A percentile compares a stretch with the other conserved stretches of the same genome.
These are phyloP conservation scores for Dolichoris vasculosae DNA, from an alignment of 1,140 invertebrate genomes.

Conservation along the genomic window DNA sequence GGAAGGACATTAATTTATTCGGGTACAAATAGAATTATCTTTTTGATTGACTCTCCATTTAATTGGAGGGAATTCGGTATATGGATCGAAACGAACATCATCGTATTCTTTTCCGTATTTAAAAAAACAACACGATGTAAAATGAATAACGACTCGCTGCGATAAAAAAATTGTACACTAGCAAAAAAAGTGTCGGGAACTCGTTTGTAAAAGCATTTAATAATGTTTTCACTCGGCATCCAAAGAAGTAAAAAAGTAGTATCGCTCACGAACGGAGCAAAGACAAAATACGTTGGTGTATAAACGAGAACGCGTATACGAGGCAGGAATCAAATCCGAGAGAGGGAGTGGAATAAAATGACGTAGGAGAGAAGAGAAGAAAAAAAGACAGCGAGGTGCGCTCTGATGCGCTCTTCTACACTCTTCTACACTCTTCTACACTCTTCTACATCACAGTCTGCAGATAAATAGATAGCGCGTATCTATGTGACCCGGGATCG, in stretches of 20 bases:
- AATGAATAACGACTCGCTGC: too few species aligned
- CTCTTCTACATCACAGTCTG: slow-evolving; percentile 55
- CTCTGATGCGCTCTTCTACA: too few species aligned
- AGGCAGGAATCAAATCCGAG: not conserved
- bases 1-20: too few species aligned
- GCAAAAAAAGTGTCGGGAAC: not conserved
- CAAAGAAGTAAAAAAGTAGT: not conserved
- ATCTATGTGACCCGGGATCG: slow-evolving; percentile 32
- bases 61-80: too few species aligned
- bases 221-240: not conserved
- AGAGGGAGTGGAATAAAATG: not conserved
- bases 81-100: too few species aligned
- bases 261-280: not conserved
- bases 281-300: not conserved
- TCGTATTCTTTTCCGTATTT: too few species aligned
- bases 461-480: slow-evolving; percentile 65
- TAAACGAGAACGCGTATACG: not conserved
- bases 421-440: too few species aligned
- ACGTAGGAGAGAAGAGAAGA: not conserved
- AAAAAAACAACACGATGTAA: too few species aligned
- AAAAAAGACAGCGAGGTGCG: not conserved
- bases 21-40: too few species aligned
- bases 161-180: too few species aligned
- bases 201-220: not conserved
- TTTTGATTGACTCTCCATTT: too few species aligned